A percentile compares a stretch with the other conserved stretches of the same genome.
phyloP scores from a whole-genome alignment of 2,113 vertebrate species.

The Pollachius pollachius region DNA sequence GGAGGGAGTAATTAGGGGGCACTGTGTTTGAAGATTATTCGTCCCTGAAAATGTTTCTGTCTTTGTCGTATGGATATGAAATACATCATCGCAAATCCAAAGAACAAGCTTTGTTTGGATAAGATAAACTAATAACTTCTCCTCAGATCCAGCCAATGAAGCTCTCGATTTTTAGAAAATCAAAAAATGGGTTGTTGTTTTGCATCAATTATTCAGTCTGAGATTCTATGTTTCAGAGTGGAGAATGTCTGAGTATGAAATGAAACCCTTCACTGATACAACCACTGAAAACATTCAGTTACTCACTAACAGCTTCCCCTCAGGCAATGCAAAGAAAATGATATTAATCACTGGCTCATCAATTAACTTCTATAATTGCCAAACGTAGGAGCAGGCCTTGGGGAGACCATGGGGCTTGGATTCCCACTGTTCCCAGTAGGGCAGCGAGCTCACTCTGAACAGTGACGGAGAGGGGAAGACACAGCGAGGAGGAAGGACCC shows the following conservation, averaged over 20 bases:
- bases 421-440: neutral
- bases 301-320: neutral
- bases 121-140: too few relatives aligned
- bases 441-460: neutral
- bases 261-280: constrained; percentile 6
- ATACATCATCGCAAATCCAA: too few relatives aligned
- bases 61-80: too few relatives aligned
- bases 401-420: neutral
- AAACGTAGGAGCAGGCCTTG: neutral
- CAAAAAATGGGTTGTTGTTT: too few relatives aligned
- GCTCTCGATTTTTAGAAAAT: too few relatives aligned
- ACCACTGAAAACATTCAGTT: neutral
- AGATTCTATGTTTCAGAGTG: neutral
- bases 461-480: neutral
- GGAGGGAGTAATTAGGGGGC: neutral
- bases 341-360: constrained; percentile 1
- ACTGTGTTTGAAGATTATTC: too few relatives aligned
- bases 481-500: neutral
- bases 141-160: too few relatives aligned
- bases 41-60: too few relatives aligned
- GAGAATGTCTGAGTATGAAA: neutral
- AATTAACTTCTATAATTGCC: constrained; percentile 3
- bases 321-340: constrained; percentile 4
- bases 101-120: too few relatives aligned
- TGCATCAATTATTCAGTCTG: too few relatives aligned